Conservation (phyloP, 2,797 vertebrate genomes). For the Sebastes vulpes region DNA sequence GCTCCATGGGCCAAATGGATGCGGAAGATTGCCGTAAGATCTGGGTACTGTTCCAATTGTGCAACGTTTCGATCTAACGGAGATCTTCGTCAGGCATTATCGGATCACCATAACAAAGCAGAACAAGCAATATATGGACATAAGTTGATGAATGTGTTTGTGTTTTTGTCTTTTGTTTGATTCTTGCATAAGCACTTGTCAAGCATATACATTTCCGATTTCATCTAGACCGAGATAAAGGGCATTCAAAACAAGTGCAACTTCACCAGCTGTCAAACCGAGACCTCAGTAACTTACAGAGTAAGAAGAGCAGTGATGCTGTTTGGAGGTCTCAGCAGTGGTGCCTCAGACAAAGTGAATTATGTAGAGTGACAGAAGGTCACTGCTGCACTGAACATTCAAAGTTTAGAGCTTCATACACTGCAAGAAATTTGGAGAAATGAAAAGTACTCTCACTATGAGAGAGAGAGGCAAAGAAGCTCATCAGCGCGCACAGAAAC, state of each 20-base stretch:
- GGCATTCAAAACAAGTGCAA: background rate
- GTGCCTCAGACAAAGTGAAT: background rate
- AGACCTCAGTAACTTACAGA: background rate
- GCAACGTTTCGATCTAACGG: background rate
- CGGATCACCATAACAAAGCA: fast-evolving
- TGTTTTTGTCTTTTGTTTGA: background rate
- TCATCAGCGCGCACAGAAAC: conserved; percentile 28
- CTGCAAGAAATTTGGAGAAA: background rate
- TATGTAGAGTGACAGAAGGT: background rate
- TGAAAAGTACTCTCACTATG: background rate
- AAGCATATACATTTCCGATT: background rate
- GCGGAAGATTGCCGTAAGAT: fast-evolving
- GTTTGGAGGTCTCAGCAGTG: background rate
- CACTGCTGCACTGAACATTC: background rate
- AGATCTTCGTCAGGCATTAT: background rate
- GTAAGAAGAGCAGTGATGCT: background rate
- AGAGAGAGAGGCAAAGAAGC: background rate
- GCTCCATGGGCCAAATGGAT: no score
- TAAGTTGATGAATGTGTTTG: background rate
- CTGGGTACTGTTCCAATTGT: fast-evolving
- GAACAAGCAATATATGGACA: background rate
- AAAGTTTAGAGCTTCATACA: background rate
- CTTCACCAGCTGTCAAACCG: background rate
- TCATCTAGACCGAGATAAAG: background rate
- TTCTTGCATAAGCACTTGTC: background rate